Conservation (phyloP, 2,888 invertebrate genomes). For the Clistopyga incitator region DNA sequence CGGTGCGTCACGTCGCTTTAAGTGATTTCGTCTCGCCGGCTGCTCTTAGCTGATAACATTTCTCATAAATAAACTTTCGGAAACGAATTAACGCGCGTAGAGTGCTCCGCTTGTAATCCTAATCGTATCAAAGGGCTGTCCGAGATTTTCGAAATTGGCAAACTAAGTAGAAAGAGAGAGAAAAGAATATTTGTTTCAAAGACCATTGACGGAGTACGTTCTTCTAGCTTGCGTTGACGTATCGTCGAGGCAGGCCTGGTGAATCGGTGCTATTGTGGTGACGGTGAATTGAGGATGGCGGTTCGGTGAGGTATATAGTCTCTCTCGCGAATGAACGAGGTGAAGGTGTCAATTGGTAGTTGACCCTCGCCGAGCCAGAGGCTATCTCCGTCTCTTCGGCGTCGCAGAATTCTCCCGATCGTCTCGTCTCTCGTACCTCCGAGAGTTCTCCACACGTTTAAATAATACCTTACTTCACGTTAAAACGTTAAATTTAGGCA, state of each 20-base stretch:
- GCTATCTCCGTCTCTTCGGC: constrained; percentile 58
- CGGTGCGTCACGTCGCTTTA: constrained; percentile 7
- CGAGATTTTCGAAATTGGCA: neutral
- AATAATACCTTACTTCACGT: constrained; percentile 27
- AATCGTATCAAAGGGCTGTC: neutral
- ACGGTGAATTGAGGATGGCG: constrained; percentile 69
- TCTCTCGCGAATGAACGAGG: constrained; percentile 71
- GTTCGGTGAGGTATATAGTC: constrained; percentile 63
- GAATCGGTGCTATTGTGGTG: constrained; percentile 73
- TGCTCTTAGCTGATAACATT: neutral
- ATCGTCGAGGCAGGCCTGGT: constrained; percentile 81
- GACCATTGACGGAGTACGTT: constrained; percentile 75
- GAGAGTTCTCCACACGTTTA: constrained; percentile 28
- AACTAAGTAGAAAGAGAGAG: constrained; percentile 18
- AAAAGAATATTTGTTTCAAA: constrained; percentile 45
- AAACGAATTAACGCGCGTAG: constrained; percentile 13
- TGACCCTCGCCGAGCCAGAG: constrained; percentile 65
- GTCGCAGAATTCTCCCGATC: constrained; percentile 48
- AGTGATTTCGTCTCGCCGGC: constrained; percentile 6
- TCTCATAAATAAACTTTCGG: neutral
- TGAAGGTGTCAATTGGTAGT: constrained; percentile 75
- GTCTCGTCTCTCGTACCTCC: constrained; percentile 40
- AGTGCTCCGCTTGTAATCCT: neutral
- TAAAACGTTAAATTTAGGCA: constrained; percentile 50
- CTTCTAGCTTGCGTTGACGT: constrained; percentile 82